A percentile compares a stretch with the other conserved stretches of the same genome.
phyloP scores from a whole-genome alignment of 1,140 invertebrate species.

The Belonocnema kinseyi region DNA sequence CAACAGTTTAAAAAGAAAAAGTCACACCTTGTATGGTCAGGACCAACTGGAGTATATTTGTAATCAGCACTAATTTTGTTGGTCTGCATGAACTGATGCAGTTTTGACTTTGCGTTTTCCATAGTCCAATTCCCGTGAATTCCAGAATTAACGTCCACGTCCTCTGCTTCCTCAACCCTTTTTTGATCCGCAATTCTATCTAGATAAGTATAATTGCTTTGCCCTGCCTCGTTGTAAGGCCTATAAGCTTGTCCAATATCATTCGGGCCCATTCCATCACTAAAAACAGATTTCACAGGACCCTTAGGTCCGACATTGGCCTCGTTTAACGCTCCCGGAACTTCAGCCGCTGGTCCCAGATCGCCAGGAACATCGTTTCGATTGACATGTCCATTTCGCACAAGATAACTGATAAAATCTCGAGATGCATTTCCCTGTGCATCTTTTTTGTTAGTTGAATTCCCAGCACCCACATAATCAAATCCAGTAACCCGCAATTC shows the following conservation, averaged over 20 bases:
- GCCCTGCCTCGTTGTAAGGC: conserved; percentile 77
- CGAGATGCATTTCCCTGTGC: conserved; percentile 93
- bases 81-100: conserved; percentile 96
- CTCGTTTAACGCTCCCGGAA: conserved; percentile 33
- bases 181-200: conserved; percentile 86
- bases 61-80: conserved; percentile 95
- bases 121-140: conserved; percentile 99
- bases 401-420: conserved; percentile 93
- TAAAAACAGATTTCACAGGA: conserved; percentile 77
- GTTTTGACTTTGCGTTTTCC: conserved; percentile 96
- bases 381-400: conserved; percentile 83
- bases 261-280: conserved; percentile 83
- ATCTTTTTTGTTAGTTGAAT: conserved; percentile 97
- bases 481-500: conserved; percentile 88
- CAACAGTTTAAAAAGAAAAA: background rate
- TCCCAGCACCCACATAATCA: conserved; percentile 92
- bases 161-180: conserved; percentile 92
- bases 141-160: conserved; percentile 93
- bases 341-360: conserved; percentile 25
- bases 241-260: conserved; percentile 86
- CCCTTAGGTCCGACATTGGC: conserved; percentile 15
- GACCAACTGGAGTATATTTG: conserved; percentile 92
- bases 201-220: conserved; percentile 82
- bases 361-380: conserved; percentile 80
- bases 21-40: conserved; percentile 92